These are phyloP conservation scores for Pionites leucogaster DNA, from an alignment of 2,113 vertebrate species.

Conservation along the genomic window DNA sequence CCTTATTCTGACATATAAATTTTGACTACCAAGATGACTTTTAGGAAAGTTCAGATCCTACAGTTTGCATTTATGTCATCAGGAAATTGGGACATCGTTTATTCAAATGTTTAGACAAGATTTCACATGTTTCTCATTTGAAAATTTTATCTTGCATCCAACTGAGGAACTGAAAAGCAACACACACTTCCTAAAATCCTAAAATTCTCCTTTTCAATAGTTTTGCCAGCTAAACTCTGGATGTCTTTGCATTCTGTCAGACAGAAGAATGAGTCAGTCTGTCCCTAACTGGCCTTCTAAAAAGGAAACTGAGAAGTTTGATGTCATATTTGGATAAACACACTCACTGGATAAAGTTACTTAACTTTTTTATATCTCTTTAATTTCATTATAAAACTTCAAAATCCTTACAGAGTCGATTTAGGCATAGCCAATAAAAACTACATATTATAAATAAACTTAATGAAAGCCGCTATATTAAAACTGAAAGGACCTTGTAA, in stretches of 20 bases:
- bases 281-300: conserved; percentile 68
- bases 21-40: background rate
- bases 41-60: background rate
- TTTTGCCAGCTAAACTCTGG: conserved; percentile 54
- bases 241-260: conserved; percentile 60
- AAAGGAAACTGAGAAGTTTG: conserved; percentile 66
- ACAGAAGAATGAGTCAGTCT: conserved; percentile 62
- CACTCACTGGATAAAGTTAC: conserved; percentile 64
- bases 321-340: conserved; percentile 73
- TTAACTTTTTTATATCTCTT: conserved; percentile 59
- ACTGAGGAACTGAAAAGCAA: conserved; percentile 22
- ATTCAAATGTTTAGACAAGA: conserved; percentile 9
- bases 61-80: background rate
- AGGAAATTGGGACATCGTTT: background rate
- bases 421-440: conserved; percentile 53
- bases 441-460: conserved; percentile 59
- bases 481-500: conserved; percentile 52
- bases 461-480: conserved; percentile 41
- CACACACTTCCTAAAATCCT: conserved; percentile 34
- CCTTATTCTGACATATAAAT: background rate
- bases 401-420: conserved; percentile 60
- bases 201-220: conserved; percentile 8
- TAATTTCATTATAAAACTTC: conserved; percentile 54
- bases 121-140: conserved; percentile 20
- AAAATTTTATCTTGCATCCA: background rate